phyloP scores from a whole-genome alignment of 1,140 invertebrate species.

The Galendromus occidentalis region DNA sequence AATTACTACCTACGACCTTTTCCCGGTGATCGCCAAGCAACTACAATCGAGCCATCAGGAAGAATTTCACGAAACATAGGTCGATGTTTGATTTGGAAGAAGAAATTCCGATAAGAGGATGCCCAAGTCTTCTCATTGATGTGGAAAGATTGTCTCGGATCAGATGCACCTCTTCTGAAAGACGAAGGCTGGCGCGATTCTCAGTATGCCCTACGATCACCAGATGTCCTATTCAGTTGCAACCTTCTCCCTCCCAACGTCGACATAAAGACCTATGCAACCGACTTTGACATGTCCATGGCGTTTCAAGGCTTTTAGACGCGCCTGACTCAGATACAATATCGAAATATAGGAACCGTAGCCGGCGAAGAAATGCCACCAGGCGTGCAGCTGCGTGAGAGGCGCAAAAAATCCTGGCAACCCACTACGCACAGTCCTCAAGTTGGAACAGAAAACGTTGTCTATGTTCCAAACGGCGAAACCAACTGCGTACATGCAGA shows the following conservation, averaged over 20 bases:
- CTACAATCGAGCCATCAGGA: too few relatives aligned
- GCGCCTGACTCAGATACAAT: neutral
- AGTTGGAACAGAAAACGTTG: constrained; percentile 16
- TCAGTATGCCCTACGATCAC: neutral
- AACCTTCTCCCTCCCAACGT: neutral
- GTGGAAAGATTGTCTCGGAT: neutral
- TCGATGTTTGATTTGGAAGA: too few relatives aligned
- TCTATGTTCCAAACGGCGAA: constrained; percentile 19
- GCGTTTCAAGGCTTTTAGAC: neutral
- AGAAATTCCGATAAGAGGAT: too few relatives aligned
- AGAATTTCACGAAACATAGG: too few relatives aligned
- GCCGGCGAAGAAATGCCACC: constrained; percentile 26
- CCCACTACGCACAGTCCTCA: constrained; percentile 10
- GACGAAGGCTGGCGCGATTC: too few relatives aligned
- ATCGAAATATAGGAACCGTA: constrained; percentile 14
- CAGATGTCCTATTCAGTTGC: neutral
- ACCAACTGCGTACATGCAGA: constrained; percentile 15
- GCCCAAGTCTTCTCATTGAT: too few relatives aligned
- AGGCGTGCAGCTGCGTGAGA: constrained; percentile 25
- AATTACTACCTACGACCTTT: too few relatives aligned
- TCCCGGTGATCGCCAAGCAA: too few relatives aligned
- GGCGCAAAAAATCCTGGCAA: constrained; percentile 17
- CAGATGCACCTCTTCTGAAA: neutral
- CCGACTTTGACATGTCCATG: neutral
- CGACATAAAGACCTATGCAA: neutral